Conservation (phyloP, 2,113 vertebrate genomes). For the Nycticryphes semicollaris region DNA sequence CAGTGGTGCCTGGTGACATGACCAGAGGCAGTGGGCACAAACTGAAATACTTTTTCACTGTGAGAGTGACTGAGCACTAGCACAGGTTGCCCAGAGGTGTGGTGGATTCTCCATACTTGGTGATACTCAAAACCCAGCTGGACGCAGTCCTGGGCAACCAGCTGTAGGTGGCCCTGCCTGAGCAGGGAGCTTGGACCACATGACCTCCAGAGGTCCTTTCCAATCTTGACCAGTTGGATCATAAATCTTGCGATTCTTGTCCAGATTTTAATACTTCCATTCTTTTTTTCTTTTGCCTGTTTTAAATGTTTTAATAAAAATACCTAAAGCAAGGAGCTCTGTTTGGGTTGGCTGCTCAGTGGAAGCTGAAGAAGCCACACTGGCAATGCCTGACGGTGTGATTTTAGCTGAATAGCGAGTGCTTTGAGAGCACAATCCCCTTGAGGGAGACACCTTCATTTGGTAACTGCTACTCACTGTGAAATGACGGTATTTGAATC, state of each 20-base stretch:
- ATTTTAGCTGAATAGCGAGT: background rate
- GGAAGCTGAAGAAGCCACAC: background rate
- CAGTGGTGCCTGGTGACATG: background rate
- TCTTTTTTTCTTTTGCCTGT: background rate
- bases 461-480: background rate
- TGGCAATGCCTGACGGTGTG: rapidly evolving
- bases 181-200: background rate
- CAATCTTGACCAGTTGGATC: background rate
- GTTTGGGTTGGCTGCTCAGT: background rate
- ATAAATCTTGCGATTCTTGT: background rate
- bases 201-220: background rate
- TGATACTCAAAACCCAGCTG: background rate
- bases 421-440: rapidly evolving
- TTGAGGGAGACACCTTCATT: background rate
- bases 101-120: background rate
- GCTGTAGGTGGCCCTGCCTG: background rate
- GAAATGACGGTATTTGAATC: background rate
- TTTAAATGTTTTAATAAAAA: background rate
- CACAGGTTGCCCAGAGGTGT: background rate
- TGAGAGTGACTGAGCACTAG: background rate
- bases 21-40: background rate
- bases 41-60: background rate
- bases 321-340: background rate
- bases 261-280: background rate
- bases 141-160: background rate